A percentile compares a stretch with the other conserved stretches of the same genome.
phyloP scores from a whole-genome alignment of 2,113 vertebrate genomes.

The Bos indicus region DNA sequence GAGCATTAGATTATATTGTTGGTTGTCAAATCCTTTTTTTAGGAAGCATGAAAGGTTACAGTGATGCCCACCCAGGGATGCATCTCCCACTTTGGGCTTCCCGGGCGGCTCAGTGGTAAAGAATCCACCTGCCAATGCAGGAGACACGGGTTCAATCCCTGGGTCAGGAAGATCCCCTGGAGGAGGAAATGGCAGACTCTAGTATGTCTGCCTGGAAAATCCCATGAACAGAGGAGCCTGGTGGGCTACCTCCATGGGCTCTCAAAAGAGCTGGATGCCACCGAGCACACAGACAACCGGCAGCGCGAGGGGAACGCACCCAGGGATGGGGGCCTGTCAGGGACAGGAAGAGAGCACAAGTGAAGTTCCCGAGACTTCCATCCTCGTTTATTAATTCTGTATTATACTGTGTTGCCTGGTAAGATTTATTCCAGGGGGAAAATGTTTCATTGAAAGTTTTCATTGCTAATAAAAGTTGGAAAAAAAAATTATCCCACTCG shows the following conservation, averaged over 20 bases:
- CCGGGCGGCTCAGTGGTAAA: background rate
- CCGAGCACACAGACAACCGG: background rate
- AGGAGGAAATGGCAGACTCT: background rate
- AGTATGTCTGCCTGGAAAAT: background rate
- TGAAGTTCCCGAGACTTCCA: background rate
- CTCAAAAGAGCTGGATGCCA: background rate
- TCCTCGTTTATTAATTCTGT: background rate
- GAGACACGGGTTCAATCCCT: background rate
- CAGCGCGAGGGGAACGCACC: accelerated
- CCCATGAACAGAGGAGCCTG: background rate
- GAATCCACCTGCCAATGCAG: background rate
- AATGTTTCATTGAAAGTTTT: conserved; percentile 22
- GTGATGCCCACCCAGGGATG: background rate
- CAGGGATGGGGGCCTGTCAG: background rate
- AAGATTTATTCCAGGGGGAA: background rate
- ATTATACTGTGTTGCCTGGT: background rate
- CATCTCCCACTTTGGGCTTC: background rate
- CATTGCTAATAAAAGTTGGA: background rate
- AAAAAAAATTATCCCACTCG: background rate
- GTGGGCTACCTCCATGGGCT: background rate
- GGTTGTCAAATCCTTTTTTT: background rate
- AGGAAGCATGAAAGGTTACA: background rate
- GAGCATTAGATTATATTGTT: background rate
- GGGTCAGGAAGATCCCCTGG: background rate
- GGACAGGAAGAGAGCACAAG: background rate